Evolutionary conservation across 2,888 invertebrate species (phyloP), one percentile per base, ranked within the genome.

Genomic region (Leptinotarsa juncta): DNA sequence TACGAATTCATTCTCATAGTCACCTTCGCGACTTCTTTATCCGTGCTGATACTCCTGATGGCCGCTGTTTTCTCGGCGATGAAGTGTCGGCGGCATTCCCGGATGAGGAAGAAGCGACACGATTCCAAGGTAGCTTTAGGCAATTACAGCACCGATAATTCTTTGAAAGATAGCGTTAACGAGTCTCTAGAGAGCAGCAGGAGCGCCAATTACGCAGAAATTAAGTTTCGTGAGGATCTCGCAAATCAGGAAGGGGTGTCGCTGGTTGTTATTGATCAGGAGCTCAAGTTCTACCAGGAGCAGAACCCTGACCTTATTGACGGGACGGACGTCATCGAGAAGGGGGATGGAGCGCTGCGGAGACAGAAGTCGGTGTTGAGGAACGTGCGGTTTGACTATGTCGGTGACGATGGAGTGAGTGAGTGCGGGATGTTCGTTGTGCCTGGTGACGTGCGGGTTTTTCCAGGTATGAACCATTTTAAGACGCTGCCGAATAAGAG

Each of bases 291-390:
- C 78, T 90, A 90, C 81, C 88, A 87, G 77, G 94, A 94, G 86
- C 93, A 93, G 87, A 94, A 94, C 88, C 94, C 94, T 72, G 94
- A 95, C 88, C 90, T 95, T 85, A 93, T 95, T 86, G 94, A 93
- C 88, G 94, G 94, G 85, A 93, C 93, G 81, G 94, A 94, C 88
- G 92, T 89, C 79, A 90, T 90, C 1, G 90, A 79, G 57, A 76
- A 80, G 32, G 67, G 78, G 20, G 81, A 78, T 72, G 80, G 77
- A 16, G 67, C 78, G 57, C 51, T 76, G 26, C 65, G 71, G 51
- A 79, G 77, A 65, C 75, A 79, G 51, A 73, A 74, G 60, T 72
- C 79, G 48, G 53, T 74, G 1, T 49, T 70, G 57, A 78, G 76
- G 65, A 77, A 76, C 65, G 62, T 77, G 50, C 74, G 68, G 50